phyloP scores from a whole-genome alignment of 2,888 invertebrate genomes.

The Nymphalis c-album region DNA sequence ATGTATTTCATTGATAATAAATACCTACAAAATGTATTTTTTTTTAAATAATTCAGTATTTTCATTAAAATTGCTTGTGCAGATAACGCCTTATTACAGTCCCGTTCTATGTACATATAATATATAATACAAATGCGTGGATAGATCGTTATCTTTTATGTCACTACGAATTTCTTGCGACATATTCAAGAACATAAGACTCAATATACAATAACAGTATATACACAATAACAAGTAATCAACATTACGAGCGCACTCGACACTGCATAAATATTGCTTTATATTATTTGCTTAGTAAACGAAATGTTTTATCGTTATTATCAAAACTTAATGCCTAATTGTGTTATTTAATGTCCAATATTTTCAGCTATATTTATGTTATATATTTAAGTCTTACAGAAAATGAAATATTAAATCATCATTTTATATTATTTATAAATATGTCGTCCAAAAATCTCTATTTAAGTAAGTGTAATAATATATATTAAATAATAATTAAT shows the following conservation, averaged over 20 bases:
- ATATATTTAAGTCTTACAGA: too few species aligned
- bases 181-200: slow-evolving; percentile 1
- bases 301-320: neutral
- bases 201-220: neutral
- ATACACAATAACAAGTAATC: slow-evolving; percentile 5
- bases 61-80: neutral
- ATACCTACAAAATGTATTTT: too few species aligned
- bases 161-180: neutral
- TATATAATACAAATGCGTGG: neutral
- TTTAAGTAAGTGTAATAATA: too few species aligned
- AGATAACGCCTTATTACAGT: neutral
- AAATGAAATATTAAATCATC: too few species aligned
- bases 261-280: neutral
- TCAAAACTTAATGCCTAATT: too few species aligned
- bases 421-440: too few species aligned
- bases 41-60: too few species aligned
- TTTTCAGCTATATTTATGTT: too few species aligned
- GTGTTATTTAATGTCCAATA: too few species aligned
- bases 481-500: too few species aligned
- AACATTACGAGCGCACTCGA: slow-evolving; percentile 7
- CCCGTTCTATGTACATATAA: neutral
- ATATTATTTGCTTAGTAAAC: neutral
- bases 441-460: too few species aligned
- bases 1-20: too few species aligned
- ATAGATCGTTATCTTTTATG: slow-evolving; percentile 10